Percentiles rank a stretch among this genome's conserved stretches.
Evolutionary conservation across 2,113 vertebrate genomes (phyloP).

Genomic region (Hymenochirus boettgeri): DNA sequence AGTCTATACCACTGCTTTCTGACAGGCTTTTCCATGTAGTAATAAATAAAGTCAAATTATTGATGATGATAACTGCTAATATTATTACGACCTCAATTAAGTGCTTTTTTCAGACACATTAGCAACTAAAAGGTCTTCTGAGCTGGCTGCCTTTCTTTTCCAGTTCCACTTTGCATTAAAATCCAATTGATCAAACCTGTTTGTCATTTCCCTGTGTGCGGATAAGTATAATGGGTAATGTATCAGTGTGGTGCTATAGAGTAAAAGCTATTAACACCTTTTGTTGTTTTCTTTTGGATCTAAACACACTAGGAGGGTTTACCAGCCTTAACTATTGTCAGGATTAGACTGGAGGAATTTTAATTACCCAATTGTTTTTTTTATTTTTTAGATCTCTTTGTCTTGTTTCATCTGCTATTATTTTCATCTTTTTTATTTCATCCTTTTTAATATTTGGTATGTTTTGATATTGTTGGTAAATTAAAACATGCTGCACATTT

Average conservation of each 20-base stretch:
- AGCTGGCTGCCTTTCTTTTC: conserved; percentile 54
- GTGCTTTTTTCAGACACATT: conserved; percentile 72
- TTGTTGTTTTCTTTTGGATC: conserved; percentile 80
- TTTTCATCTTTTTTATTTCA: too few species aligned
- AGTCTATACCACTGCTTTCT: conserved; percentile 49
- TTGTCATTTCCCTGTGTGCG: conserved; percentile 80
- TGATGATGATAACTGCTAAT: conserved; percentile 73
- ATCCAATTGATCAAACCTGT: conserved; percentile 86
- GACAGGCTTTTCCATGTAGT: conserved; percentile 64
- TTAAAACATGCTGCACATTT: too few species aligned
- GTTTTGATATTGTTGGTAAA: too few species aligned
- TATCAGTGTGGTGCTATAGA: conserved; percentile 82
- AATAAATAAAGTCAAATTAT: conserved; percentile 77
- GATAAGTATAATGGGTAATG: conserved; percentile 85
- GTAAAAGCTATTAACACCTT: conserved; percentile 96
- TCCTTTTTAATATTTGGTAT: too few species aligned
- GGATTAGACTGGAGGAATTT: conserved; percentile 26
- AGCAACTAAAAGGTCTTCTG: conserved; percentile 71
- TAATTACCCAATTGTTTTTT: conserved; percentile 30
- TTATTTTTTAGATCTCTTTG: background rate
- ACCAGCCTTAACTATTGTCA: conserved; percentile 26
- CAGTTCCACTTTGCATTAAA: conserved; percentile 77
- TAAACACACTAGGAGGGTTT: conserved; percentile 76
- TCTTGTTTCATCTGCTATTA: too few species aligned
- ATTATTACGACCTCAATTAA: conserved; percentile 82